Percentiles rank a stretch among this genome's conserved stretches.
These are phyloP conservation scores for Eueides isabella DNA, from an alignment of 1,140 invertebrate genomes.

Conservation along the genomic window DNA sequence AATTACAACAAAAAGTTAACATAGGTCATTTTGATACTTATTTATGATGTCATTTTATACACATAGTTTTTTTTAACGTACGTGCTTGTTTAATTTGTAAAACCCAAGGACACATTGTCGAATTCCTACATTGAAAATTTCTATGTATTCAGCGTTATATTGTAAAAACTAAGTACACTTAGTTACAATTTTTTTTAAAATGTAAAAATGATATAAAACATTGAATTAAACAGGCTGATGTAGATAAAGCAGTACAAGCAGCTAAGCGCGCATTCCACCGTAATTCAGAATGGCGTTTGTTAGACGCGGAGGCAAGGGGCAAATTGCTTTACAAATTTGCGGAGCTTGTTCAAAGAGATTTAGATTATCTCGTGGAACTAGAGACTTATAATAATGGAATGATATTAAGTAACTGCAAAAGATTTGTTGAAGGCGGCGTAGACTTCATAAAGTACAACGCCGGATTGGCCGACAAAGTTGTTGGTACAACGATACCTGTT, in stretches of 20 bases:
- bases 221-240: constrained; percentile 83
- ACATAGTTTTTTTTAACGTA: no score
- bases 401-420: constrained; percentile 83
- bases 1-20: no score
- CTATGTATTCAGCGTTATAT: no score
- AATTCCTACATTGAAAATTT: no score
- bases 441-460: constrained; percentile 66
- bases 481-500: constrained; percentile 78
- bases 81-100: no score
- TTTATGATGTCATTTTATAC: no score
- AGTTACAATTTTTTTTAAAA: background rate
- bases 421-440: constrained; percentile 84
- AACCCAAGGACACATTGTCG: no score
- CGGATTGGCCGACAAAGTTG: constrained; percentile 86
- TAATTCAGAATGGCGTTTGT: constrained; percentile 87
- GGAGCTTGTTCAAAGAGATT: constrained; percentile 87
- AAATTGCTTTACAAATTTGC: constrained; percentile 82
- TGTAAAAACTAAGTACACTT: no score
- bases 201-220: constrained; percentile 4
- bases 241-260: constrained; percentile 90
- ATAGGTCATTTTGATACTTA: no score
- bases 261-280: constrained; percentile 88
- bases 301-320: constrained; percentile 86
- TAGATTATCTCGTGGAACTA: constrained; percentile 84
- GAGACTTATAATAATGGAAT: constrained; percentile 76